phyloP scores from a whole-genome alignment of 2,113 vertebrate genomes.

The Rhegmatorhina hoffmannsi region DNA sequence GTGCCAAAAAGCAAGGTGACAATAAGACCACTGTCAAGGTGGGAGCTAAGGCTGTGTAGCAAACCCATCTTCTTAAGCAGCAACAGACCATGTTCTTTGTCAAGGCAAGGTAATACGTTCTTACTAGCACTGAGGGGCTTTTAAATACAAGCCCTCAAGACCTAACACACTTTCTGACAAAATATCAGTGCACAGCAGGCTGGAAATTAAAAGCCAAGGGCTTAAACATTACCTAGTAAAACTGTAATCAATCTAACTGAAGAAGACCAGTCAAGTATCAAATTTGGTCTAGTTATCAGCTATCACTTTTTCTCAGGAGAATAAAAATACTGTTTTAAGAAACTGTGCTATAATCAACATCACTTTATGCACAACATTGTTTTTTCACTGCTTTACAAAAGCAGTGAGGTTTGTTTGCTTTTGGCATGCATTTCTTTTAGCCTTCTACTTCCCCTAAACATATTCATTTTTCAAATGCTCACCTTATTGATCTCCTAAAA shows the following conservation, averaged over 20 bases:
- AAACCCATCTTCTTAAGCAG: neutral
- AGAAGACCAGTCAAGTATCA: neutral
- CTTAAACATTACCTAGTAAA: neutral
- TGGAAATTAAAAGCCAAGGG: neutral
- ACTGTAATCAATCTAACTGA: neutral
- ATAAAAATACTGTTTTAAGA: neutral
- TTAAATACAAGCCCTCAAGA: neutral
- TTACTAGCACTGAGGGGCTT: neutral
- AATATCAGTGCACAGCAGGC: neutral
- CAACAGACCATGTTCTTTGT: neutral
- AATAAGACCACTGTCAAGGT: neutral
- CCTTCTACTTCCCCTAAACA: neutral
- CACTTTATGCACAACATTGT: rapidly evolving
- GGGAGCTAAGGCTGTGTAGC: rapidly evolving
- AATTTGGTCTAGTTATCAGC: neutral
- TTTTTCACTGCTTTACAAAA: neutral
- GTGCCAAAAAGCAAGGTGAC: neutral
- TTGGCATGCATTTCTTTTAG: neutral
- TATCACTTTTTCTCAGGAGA: neutral
- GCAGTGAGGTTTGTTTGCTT: neutral
- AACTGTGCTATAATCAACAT: neutral
- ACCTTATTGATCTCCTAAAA: neutral
- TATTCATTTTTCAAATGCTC: neutral
- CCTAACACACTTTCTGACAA: neutral
- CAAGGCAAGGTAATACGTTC: neutral